Evolutionary conservation across 2,113 vertebrate genomes (phyloP), one percentile per base, ranked within the genome.

Genomic region (Turdus rufiventris): DNA sequence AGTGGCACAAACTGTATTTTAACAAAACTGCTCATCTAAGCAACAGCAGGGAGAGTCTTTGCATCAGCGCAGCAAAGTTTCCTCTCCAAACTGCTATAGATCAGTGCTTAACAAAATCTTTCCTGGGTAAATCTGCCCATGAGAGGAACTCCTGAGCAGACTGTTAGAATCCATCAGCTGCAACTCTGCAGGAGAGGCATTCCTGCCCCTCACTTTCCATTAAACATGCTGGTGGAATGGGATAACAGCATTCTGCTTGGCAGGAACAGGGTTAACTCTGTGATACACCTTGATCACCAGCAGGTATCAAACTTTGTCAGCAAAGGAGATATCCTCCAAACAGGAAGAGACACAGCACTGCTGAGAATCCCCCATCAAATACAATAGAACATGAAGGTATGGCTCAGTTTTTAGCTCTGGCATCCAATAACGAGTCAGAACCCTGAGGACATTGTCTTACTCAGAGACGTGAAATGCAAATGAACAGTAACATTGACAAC

Each of bases 301-400:
- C 86, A 92, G 90, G 73, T 96, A 96, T 95, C 94, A 97, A 96
- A 96, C 93, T 94, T 93, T 97, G 96, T 97, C 96, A 97, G 94
- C 54, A 97, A 96, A 97, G 96, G 95, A 96, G 96, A 96, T 93
- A 94, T 91, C 91, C 88, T 96, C 90, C 84, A 97, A 97, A 97
- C 92, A 93, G 93, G 81, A 97, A 96, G 94, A 97, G 96, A 96
- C 97, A 96, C 71, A 89, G 65, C 72, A 61, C 66, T 82, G 88
- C 91, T 96, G 85, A 96, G 96, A 96, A 91, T 88, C 62, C 87
- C 86, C 67, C 96, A 97, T 97, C 95, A 97, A 95, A 96, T 95
- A 96, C 97, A 97, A 97, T 95, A 97, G 88, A 95, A 97, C 82
- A 93, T 97, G 96, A 97, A 97, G 94, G 95, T 96, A 93, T 25